Conservation (phyloP, 2,113 vertebrate genomes). For the Mus pahari region DNA sequence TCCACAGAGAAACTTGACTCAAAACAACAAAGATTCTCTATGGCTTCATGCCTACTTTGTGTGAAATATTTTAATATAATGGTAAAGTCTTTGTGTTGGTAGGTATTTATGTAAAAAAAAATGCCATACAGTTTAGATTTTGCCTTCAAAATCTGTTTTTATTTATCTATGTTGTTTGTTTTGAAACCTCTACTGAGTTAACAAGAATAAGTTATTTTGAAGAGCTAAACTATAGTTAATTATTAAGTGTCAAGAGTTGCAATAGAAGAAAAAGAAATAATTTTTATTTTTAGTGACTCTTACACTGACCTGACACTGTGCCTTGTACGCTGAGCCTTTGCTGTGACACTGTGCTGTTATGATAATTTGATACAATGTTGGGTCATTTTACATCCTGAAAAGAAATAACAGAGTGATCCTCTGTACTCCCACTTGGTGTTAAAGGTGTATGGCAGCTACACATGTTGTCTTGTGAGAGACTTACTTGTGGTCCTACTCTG, state of each 20-base stretch:
- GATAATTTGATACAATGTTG: neutral
- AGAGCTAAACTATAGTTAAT: neutral
- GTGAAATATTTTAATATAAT: slow-evolving; percentile 4
- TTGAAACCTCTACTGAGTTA: neutral
- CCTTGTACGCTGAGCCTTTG: neutral
- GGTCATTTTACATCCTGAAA: neutral
- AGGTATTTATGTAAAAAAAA: neutral
- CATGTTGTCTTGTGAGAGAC: neutral
- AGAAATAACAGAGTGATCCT: neutral
- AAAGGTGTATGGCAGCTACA: neutral
- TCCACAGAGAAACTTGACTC: neutral
- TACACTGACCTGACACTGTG: neutral
- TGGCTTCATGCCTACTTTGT: neutral
- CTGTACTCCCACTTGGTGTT: neutral
- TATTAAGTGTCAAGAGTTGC: neutral
- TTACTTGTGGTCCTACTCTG: neutral
- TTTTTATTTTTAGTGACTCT: slow-evolving; percentile 32
- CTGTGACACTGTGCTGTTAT: neutral
- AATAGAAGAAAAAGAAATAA: slow-evolving; percentile 19
- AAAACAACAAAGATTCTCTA: neutral
- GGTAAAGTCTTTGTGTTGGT: neutral
- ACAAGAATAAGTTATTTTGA: neutral
- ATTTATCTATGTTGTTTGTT: neutral
- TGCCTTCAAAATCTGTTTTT: neutral
- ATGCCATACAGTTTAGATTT: neutral